Percentiles rank a stretch among this genome's conserved stretches.
phyloP scores from a whole-genome alignment of 2,888 invertebrate genomes.

The Emmelina monodactyla region DNA sequence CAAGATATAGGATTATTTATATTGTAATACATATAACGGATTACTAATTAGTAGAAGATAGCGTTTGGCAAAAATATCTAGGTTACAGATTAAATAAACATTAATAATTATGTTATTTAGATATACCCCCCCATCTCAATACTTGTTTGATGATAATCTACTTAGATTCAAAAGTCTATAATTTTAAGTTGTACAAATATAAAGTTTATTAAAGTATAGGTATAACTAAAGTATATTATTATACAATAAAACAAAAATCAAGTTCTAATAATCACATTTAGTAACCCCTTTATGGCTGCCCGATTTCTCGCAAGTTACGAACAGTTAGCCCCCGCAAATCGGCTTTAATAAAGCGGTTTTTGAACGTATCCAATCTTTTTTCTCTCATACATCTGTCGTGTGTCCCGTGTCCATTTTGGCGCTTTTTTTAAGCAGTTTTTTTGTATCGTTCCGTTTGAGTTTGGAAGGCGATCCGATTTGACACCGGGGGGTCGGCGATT shows the following conservation, averaged over 20 bases:
- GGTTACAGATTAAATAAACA: no score
- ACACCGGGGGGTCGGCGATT: constrained; percentile 54
- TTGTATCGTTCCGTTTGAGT: constrained; percentile 20
- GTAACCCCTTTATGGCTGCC: constrained; percentile 25
- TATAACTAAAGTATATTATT: not conserved
- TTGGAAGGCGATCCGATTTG: constrained; percentile 50
- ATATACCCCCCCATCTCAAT: no score
- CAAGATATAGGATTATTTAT: no score
- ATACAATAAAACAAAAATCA: not conserved
- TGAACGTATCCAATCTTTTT: constrained; percentile 26
- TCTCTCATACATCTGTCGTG: constrained; percentile 49
- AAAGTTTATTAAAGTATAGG: not conserved
- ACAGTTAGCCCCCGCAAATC: constrained; percentile 35
- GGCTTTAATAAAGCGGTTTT: constrained; percentile 39
- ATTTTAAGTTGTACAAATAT: not conserved
- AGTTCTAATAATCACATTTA: constrained; percentile 12
- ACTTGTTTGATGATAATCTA: not conserved
- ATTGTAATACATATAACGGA: no score
- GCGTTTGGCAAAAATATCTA: no score
- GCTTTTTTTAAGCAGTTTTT: constrained; percentile 31
- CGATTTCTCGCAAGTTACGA: constrained; percentile 35
- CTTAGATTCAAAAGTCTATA: not conserved
- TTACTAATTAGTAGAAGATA: no score
- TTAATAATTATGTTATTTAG: no score
- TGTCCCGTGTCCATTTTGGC: constrained; percentile 46